phyloP scores from a whole-genome alignment of 2,888 invertebrate species.

The Hirtodrosophila trivittata region DNA sequence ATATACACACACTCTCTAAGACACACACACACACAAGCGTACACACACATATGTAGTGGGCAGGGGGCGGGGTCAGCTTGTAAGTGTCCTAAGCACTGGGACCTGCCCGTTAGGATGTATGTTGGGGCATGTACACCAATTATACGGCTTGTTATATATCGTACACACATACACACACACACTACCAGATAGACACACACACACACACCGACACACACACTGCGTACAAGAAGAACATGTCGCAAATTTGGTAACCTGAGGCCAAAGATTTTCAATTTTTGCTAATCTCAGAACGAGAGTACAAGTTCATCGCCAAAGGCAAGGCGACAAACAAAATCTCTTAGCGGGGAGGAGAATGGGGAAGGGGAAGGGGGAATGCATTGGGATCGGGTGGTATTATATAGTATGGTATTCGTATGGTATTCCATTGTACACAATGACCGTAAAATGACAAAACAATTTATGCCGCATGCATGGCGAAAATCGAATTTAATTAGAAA shows the following conservation, averaged over 20 bases:
- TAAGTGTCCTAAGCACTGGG: constrained; percentile 13
- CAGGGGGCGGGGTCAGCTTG: not conserved
- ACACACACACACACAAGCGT: not conserved
- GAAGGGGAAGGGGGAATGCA: constrained; percentile 18
- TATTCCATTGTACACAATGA: constrained; percentile 22
- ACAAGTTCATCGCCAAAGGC: constrained; percentile 67
- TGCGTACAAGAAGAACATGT: constrained; percentile 46
- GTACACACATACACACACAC: constrained; percentile 30
- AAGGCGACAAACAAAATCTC: constrained; percentile 46
- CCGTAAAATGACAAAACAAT: constrained; percentile 76
- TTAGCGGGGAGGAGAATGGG: constrained; percentile 8
- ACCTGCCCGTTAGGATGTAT: constrained; percentile 33
- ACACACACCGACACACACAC: constrained; percentile 1
- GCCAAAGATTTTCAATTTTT: constrained; percentile 78
- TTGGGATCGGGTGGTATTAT: constrained; percentile 30
- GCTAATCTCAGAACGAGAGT: constrained; percentile 77
- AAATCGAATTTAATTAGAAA: constrained; percentile 80
- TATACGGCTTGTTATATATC: constrained; percentile 70
- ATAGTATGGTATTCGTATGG: not conserved
- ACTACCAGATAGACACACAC: constrained; percentile 1
- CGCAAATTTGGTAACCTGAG: constrained; percentile 54
- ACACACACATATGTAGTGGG: not conserved
- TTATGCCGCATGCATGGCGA: constrained; percentile 77
- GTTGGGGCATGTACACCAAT: constrained; percentile 68
- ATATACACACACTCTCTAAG: not conserved